Percentiles rank a stretch among this genome's conserved stretches.
These are phyloP conservation scores for Neoseiulus cucumeris DNA, from an alignment of 1,140 invertebrate genomes.

Conservation along the genomic window DNA sequence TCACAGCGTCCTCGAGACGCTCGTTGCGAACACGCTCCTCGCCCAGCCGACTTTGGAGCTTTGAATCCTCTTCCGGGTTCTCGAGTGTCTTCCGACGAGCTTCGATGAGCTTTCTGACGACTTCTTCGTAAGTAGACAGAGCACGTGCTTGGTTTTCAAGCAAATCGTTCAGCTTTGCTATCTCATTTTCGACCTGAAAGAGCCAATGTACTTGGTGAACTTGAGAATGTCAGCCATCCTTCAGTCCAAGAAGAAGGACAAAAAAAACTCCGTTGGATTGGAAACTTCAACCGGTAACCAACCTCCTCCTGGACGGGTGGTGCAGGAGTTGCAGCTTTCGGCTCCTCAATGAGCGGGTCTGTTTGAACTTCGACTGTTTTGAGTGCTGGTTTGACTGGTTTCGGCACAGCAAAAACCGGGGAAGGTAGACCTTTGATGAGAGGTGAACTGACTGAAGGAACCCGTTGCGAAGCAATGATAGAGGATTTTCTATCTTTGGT, in stretches of 20 bases:
- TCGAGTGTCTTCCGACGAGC: background rate
- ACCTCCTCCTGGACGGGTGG: too few relatives aligned
- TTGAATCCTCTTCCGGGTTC: background rate
- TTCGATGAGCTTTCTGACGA: background rate
- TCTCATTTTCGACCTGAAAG: background rate
- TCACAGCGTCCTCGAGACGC: background rate
- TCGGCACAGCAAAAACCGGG: background rate
- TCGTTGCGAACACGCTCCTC: background rate
- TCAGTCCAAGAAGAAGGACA: too few relatives aligned
- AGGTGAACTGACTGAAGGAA: background rate
- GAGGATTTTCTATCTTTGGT: too few relatives aligned
- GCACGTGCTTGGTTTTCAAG: background rate
- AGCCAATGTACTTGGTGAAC: too few relatives aligned
- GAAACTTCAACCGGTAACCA: too few relatives aligned
- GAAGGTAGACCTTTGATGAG: background rate
- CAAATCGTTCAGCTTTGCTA: background rate
- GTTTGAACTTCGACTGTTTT: background rate
- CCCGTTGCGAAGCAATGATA: too few relatives aligned
- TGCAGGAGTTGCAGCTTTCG: background rate
- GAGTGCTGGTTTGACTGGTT: background rate
- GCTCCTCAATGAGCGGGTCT: background rate
- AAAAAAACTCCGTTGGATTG: too few relatives aligned
- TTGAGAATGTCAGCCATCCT: too few relatives aligned
- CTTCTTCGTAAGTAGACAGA: background rate
- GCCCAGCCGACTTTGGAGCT: background rate